These are phyloP conservation scores for Listronotus bonariensis DNA, from an alignment of 1,140 invertebrate species.

Conservation along the genomic window DNA sequence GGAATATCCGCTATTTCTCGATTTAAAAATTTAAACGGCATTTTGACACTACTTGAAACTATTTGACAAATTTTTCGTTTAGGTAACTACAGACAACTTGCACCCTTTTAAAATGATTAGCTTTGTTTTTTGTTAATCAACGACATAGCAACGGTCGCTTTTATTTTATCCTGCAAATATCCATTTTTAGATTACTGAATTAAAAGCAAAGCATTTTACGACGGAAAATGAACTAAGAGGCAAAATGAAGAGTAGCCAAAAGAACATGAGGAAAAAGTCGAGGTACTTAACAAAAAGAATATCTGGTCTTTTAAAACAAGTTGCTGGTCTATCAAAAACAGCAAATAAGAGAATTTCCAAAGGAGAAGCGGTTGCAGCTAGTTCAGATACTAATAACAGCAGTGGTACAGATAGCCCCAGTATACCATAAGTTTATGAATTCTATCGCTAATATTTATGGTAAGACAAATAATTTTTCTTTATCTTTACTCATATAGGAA, in stretches of 20 bases:
- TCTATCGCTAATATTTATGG: too few relatives aligned
- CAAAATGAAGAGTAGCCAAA: constrained; percentile 82
- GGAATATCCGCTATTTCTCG: too few relatives aligned
- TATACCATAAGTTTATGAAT: constrained; percentile 45
- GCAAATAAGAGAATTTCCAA: constrained; percentile 60
- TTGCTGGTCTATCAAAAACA: constrained; percentile 81
- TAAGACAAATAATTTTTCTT: too few relatives aligned
- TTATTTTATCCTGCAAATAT: neutral
- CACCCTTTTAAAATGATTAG: too few relatives aligned
- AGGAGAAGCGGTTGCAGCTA: constrained; percentile 54
- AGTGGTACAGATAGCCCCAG: constrained; percentile 77
- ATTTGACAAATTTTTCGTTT: too few relatives aligned
- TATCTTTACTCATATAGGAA: too few relatives aligned
- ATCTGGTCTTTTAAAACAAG: constrained; percentile 77
- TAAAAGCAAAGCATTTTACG: constrained; percentile 91
- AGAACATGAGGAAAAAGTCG: constrained; percentile 79
- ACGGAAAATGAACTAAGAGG: constrained; percentile 82
- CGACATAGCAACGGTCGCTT: neutral
- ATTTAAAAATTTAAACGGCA: too few relatives aligned
- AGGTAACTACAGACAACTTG: too few relatives aligned
- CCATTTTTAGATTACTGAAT: constrained; percentile 79
- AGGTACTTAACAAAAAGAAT: constrained; percentile 79
- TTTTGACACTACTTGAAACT: too few relatives aligned
- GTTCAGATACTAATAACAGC: constrained; percentile 67
- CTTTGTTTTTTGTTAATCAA: too few relatives aligned